phyloP scores from a whole-genome alignment of 2,797 vertebrate genomes.

The Sebastes diaconus region DNA sequence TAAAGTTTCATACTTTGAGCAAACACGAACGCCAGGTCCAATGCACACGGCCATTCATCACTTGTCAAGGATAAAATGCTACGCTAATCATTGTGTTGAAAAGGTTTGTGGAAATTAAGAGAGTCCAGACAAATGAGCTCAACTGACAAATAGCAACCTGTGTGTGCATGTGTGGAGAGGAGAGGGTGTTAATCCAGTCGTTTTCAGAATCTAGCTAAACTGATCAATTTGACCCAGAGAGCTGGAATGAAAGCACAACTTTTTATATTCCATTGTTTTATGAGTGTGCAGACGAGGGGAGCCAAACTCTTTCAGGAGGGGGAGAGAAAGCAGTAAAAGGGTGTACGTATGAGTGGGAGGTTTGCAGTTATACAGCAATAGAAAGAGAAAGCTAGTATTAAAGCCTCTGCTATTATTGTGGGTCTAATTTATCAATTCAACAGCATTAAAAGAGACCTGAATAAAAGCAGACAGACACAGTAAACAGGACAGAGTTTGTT shows the following conservation, averaged over 20 bases:
- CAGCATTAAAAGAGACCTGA: neutral
- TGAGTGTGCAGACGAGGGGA: conserved; percentile 13
- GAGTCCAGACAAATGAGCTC: neutral
- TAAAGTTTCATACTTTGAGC: conserved; percentile 18
- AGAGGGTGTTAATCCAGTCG: conserved; percentile 28
- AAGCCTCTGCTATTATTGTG: neutral
- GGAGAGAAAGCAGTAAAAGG: conserved; percentile 10
- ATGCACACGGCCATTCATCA: conserved; percentile 25
- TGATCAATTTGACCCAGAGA: conserved; percentile 36
- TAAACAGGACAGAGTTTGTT: conserved; percentile 9
- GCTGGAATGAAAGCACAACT: conserved; percentile 25
- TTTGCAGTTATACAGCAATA: neutral
- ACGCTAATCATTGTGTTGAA: conserved; percentile 8
- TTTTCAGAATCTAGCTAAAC: conserved; percentile 35
- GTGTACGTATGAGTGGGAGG: neutral
- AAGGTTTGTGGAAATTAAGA: conserved; percentile 23
- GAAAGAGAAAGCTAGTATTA: neutral
- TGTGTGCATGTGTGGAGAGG: neutral
- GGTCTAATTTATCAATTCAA: neutral
- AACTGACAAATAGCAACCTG: neutral
- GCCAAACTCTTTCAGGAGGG: conserved; percentile 35
- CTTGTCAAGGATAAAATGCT: conserved; percentile 18
- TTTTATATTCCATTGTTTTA: conserved; percentile 64
- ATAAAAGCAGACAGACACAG: neutral
- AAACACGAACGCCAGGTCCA: conserved; percentile 21